phyloP scores from a whole-genome alignment of 2,888 invertebrate genomes.

The Ophion ellenae region DNA sequence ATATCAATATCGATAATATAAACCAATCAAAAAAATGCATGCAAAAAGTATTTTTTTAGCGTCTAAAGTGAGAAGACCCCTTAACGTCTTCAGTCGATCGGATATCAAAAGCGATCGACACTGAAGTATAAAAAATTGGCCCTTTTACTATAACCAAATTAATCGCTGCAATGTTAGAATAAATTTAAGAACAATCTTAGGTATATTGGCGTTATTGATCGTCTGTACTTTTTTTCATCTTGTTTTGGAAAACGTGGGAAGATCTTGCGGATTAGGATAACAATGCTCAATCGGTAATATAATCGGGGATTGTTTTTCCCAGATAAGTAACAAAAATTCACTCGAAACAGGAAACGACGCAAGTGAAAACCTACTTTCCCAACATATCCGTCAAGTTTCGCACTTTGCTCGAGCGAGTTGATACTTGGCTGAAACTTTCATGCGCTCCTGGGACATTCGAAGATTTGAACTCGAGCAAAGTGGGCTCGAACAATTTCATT shows the following conservation, averaged over 20 bases:
- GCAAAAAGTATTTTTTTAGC: no score
- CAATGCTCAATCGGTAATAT: not conserved
- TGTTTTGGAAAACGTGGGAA: not conserved
- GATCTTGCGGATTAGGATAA: not conserved
- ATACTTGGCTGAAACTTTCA: constrained; percentile 35
- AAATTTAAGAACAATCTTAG: no score
- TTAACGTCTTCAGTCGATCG: no score
- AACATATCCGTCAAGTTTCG: constrained; percentile 38
- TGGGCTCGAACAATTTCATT: constrained; percentile 23
- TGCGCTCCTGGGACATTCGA: constrained; percentile 43
- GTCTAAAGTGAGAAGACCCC: no score
- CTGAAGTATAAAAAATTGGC: no score
- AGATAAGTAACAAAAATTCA: not conserved
- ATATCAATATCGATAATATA: no score
- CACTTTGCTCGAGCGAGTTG: constrained; percentile 34
- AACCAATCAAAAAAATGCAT: no score
- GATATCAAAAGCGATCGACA: no score
- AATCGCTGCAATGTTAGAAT: no score
- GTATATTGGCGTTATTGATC: no score
- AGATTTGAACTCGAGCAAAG: constrained; percentile 12
- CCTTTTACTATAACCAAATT: no score
- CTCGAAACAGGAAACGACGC: not conserved
- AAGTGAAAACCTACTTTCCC: constrained; percentile 29
- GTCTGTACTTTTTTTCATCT: not conserved
- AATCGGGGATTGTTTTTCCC: not conserved